Evolutionary conservation across 2,888 invertebrate species (phyloP), one percentile per base, ranked within the genome.

Genomic region (Xanthorhoe designata): DNA sequence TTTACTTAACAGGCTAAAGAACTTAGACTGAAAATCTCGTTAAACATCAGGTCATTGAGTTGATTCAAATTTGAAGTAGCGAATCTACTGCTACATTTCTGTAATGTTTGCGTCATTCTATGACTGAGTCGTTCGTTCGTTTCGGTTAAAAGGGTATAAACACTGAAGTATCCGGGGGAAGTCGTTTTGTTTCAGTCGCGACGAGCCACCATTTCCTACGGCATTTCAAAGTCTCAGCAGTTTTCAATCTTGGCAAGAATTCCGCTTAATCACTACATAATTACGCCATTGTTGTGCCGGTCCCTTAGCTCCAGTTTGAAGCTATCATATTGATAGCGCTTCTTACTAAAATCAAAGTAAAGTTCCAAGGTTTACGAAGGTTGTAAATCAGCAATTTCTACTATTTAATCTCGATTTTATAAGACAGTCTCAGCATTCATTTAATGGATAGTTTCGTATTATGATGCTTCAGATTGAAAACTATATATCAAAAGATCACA

Each of bases 191-290:
- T 62, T 60, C 51, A 63, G 70, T 42, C 54, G 58, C 69, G 38
- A 60, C 38, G 58, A 67, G 65, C 47, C 55, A 65, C 65, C 68
- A 69, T 73, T 75, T 74, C 71, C 68, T 66, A 53, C 50, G 45
- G 59, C 62, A 69, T 75, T 70, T 64, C 57, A 61, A 73, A 74
- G 69, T 57, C 63, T 61, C 66, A 50, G 66, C 71, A 65, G 64
- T 75, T 73, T 74, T 77, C 69, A 78, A 76, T 74, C 66, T 69
- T 58, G 56, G 57, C 58, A 38, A 32, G 62, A 64, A 68, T 67
- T 74, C 56, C 53, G 65, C 68, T 72, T 47, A 72, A 73, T 64
- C 65, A 64, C 69, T 64, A 55, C 50, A 38, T 67, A 70, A 66
- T 69, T 67, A 66, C 55, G 59, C 50, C 52, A 61, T 66, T 64